Conservation (phyloP, 1,140 invertebrate genomes). For the Eupeodes corollae region DNA sequence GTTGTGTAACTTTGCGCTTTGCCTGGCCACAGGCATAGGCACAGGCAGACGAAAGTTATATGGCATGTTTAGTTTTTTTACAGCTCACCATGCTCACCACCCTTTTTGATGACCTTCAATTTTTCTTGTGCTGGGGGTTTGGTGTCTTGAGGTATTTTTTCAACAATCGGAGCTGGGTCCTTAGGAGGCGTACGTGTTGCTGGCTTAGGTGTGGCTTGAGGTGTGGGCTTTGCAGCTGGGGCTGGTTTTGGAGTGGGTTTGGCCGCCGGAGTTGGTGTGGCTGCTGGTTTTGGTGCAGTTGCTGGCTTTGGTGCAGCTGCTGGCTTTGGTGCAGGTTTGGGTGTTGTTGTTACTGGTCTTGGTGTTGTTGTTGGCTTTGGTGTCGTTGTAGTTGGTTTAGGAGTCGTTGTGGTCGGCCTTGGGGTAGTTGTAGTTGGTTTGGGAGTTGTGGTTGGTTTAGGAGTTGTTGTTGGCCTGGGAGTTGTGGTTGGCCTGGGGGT, state of each 20-base stretch:
- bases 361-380: constrained; percentile 9
- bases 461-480: constrained; percentile 14
- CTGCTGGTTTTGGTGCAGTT: constrained; percentile 7
- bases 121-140: constrained; percentile 41
- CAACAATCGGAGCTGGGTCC: constrained; percentile 41
- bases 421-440: constrained; percentile 19
- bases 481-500: constrained; percentile 14
- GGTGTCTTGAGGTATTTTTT: constrained; percentile 43
- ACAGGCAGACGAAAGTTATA: too few relatives aligned
- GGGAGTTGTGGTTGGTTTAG: constrained; percentile 10
- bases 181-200: constrained; percentile 22
- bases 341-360: constrained; percentile 7
- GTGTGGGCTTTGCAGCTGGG: constrained; percentile 4
- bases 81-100: constrained; percentile 35
- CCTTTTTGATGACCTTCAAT: constrained; percentile 47
- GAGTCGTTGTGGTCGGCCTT: constrained; percentile 8
- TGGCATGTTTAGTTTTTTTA: constrained; percentile 11
- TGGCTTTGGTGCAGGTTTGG: constrained; percentile 6
- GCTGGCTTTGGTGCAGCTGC: constrained; percentile 7
- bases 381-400: constrained; percentile 10
- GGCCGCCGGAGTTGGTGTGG: constrained; percentile 8
- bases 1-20: too few relatives aligned
- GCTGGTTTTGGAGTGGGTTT: constrained; percentile 2
- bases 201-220: constrained; percentile 1
- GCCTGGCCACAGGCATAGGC: too few relatives aligned